A percentile compares a stretch with the other conserved stretches of the same genome.
These are phyloP conservation scores for Notechis scutatus DNA, from an alignment of 2,113 vertebrate species.

Conservation along the genomic window DNA sequence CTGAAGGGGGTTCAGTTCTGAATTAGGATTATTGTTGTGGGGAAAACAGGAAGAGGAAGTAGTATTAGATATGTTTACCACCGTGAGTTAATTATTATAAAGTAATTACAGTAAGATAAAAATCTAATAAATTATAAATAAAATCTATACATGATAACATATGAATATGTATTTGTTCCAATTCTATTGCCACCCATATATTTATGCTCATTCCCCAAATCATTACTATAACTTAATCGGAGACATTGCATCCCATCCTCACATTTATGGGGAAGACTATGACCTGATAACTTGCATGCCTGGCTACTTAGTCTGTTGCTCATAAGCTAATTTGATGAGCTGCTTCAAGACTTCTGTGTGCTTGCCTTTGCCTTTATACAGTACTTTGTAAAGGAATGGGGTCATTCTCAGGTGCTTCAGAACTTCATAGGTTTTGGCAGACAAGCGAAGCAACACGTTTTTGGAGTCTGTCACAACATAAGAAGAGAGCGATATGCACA, in stretches of 20 bases:
- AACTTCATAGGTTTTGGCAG: neutral
- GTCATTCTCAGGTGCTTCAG: neutral
- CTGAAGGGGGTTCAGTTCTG: neutral
- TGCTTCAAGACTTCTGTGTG: neutral
- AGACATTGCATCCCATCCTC: neutral
- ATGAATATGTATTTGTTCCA: neutral
- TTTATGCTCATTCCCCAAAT: neutral
- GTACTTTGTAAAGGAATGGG: neutral
- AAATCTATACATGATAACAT: neutral
- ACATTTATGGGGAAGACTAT: neutral
- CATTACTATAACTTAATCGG: neutral
- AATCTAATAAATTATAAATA: neutral
- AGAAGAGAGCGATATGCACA: neutral
- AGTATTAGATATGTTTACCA: neutral
- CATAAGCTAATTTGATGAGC: neutral
- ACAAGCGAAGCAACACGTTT: neutral
- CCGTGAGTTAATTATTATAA: neutral
- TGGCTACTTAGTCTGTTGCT: neutral
- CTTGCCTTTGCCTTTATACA: neutral
- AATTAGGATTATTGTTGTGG: neutral
- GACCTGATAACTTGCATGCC: neutral
- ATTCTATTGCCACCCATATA: neutral
- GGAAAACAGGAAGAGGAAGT: neutral
- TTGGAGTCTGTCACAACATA: neutral
- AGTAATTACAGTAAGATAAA: neutral